Evolutionary conservation across 2,797 vertebrate genomes (phyloP), one percentile per base, ranked within the genome.

Genomic region (Notamacropus eugenii): DNA sequence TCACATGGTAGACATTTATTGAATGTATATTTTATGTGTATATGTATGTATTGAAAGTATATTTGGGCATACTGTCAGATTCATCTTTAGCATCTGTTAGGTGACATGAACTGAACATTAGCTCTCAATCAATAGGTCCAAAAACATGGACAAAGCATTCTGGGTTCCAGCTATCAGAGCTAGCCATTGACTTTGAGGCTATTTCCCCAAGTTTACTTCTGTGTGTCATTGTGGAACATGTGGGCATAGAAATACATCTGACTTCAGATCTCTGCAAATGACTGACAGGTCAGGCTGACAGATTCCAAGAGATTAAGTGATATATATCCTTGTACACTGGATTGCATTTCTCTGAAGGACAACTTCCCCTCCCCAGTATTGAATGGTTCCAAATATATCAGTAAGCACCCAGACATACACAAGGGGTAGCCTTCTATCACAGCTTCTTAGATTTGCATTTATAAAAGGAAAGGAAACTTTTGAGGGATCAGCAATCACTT

Each of bases 231-330:
- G 29, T 24, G 59, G 46, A 24, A 6, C 50, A 31, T 0, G 0
- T n/a, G 5, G 12, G n/a, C 87, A 92, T 95, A 3, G n/a, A 13
- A 59, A 96, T 94, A 2, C 19, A 90, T 52, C 12, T 90, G 29
- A 59, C 90, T 11, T 94, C 94, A 24, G 12, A 90, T 62, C 55
- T 91, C 1, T 92, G 56, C 87, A 6, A 24, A 97, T 11, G 92
- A 19, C 34, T 5, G 12, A 9, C 6, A 74, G 34, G 11, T 54
- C 46, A 58, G 90, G 16, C 22, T 54, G n/a, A 0, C 22, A 24
- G 0, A 54, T 93, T 92, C 55, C 24, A n/a, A 46, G 14, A n/a
- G 31, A 12, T 8, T 90, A 67, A 34, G 4, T 67, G 34, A 34
- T 67, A n/a, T 67, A 54, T 34, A 13, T 52, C 52, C 31, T 92